Evolutionary conservation across 2,797 vertebrate species (phyloP), one percentile per base, ranked within the genome.

Genomic region (Sebastes aleutianus): DNA sequence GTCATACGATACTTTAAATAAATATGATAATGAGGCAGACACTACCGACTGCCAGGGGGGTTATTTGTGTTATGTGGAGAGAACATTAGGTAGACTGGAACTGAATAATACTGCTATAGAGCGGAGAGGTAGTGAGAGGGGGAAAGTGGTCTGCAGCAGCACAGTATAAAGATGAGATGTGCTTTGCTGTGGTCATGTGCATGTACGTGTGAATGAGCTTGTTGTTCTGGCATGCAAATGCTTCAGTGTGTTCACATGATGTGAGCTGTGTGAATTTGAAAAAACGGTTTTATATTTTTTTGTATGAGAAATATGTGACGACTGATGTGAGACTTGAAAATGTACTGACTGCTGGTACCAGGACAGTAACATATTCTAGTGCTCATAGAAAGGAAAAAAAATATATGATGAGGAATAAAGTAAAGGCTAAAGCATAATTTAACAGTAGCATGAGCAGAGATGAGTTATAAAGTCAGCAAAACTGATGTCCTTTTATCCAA

Each of bases 1-100:
- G 95, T 96, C 94, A 95, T 87, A 86, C 75, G 90, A 88, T 94
- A 90, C 95, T 95, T 95, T 95, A 95, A 96, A 95, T 95, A 96
- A 96, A 95, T 95, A 96, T 96, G 94, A 93, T 95, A 95, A 96
- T 95, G 92, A 95, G 92, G 91, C 85, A 93, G 94, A 93, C 92
- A 75, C 84, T 59, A 74, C 66, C 61, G 31, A 87, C 86, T 78
- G 93, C 94, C 86, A 9, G 77, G 91, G 92, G 93, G 87, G 81
- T 91, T 93, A 92, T 93, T 93, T 95, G 90, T 88, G 90, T 90
- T 89, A 76, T 80, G 89, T 53, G 85, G 53, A 78, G 80, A 81
- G 89, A 91, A 80, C 78, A 73, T 87, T 76, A 87, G 84, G 87
- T 84, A 81, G 81, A 85, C 27, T 50, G 76, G 83, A 89, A 85